Base-by-base conservation (phyloP, 2,797 vertebrate genomes). In the Cyprinella venusta region DNA sequence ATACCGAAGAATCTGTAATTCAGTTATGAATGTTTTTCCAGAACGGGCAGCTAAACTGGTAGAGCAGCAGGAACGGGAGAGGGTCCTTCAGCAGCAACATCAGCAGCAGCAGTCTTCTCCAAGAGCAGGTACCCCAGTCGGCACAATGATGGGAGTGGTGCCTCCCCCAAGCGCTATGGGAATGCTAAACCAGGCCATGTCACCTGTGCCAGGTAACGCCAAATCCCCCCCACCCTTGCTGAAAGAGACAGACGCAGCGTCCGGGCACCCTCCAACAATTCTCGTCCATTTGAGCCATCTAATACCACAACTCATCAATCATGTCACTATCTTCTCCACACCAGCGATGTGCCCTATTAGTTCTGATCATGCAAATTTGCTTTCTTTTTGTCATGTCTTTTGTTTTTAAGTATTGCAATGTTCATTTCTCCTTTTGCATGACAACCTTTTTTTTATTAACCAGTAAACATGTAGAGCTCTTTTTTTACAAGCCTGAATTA, bases 141-240 rank as follows among this genome's bases (percentile, higher is more conserved):
- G 96, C 94, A 95, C 97, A 92, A 95, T 99, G 94, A 98, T 99
- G 97, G 98, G 97, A 93, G 96, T 98, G 94, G 97, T 99, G 93
- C 97, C 97, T 93, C 97, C 96, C 93, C 97, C 97, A 94, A 98
- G 96, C 95, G 96, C 97, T 95, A 97, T 99, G 97, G 97, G 98
- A 94, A 98, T 98, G 96, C 96, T 99, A 95, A 98, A 97, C 96
- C 97, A 97, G 95, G 96, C 97, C 96, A 97, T 99, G 97, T 95
- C 97, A 95, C 96, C 97, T 91, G 95, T 97, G 95, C 96, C 97
- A 98, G 97, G 98, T 99, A 99, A 98, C 92, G 38, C 82, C 72
- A 84, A 82, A 85, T 80, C 92, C 92, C 92, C 92, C 89, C 89
- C 87, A 64, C 42, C 6, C 90, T 92, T 91, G 91, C 92, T 91